Conservation (phyloP, 2,888 invertebrate genomes). For the Sepiola atlantica region DNA sequence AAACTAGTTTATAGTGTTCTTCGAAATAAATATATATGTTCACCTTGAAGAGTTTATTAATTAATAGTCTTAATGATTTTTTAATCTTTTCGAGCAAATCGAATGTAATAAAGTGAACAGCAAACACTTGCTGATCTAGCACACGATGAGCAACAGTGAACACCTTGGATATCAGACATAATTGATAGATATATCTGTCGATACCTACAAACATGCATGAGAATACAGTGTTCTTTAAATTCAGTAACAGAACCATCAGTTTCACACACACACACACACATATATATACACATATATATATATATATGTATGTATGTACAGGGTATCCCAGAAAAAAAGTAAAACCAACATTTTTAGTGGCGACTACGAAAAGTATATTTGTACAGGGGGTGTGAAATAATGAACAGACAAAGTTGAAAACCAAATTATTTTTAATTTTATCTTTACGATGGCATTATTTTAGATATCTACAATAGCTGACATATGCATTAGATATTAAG, state of each 20-base stretch:
- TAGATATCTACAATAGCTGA: too few relatives aligned
- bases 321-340: too few relatives aligned
- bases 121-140: background rate
- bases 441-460: too few relatives aligned
- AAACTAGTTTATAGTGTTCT: too few relatives aligned
- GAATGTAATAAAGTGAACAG: background rate
- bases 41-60: background rate
- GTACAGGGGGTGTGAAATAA: too few relatives aligned
- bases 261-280: too few relatives aligned
- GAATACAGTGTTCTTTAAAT: background rate
- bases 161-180: background rate
- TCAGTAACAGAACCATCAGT: background rate
- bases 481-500: too few relatives aligned
- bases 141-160: background rate
- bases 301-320: background rate
- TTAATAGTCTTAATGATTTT: background rate
- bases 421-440: too few relatives aligned
- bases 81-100: background rate
- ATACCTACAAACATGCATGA: background rate
- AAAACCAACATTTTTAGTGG: too few relatives aligned
- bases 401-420: too few relatives aligned
- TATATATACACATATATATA: too few relatives aligned
- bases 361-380: too few relatives aligned
- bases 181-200: background rate
- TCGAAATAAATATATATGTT: background rate